phyloP scores from a whole-genome alignment of 2,888 invertebrate species.

The Venusia cambrica region DNA sequence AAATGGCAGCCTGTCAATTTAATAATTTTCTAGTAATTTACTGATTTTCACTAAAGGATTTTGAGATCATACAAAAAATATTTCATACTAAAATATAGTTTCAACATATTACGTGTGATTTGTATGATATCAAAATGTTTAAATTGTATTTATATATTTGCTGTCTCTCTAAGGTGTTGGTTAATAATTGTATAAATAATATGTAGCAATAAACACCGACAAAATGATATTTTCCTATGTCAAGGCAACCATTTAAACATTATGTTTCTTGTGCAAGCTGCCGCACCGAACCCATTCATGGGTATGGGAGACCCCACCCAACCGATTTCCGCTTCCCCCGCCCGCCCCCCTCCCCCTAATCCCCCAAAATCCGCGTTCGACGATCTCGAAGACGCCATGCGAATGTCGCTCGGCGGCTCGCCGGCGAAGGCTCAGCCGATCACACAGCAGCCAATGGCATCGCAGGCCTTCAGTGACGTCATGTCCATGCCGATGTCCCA shows the following conservation, averaged over 20 bases:
- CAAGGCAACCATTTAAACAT: constrained; percentile 23
- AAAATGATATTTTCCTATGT: too few relatives aligned
- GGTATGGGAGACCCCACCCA: constrained; percentile 80
- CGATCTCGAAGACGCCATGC: constrained; percentile 85
- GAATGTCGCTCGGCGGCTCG: constrained; percentile 84
- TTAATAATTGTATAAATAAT: constrained; percentile 20
- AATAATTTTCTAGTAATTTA: constrained; percentile 29
- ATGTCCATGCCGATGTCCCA: constrained; percentile 62
- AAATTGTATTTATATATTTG: constrained; percentile 16
- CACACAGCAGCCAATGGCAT: constrained; percentile 63
- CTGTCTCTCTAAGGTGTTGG: constrained; percentile 38
- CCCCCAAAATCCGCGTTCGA: constrained; percentile 84
- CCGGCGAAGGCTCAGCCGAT: constrained; percentile 68
- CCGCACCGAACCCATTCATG: constrained; percentile 85
- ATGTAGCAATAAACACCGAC: too few relatives aligned
- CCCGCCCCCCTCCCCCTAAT: constrained; percentile 77
- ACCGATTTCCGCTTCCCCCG: constrained; percentile 68
- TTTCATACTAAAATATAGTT: too few relatives aligned
- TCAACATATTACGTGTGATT: background rate
- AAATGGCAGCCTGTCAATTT: constrained; percentile 34
- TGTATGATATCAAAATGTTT: constrained; percentile 15
- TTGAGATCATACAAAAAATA: constrained; percentile 14
- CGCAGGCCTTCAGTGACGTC: constrained; percentile 62
- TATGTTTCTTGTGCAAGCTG: constrained; percentile 68
- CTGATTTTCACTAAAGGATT: constrained; percentile 16